Evolutionary conservation across 30 jellyfish, hydroid and myxozoan species (phyloP).

Genomic region (Nemopilema nomurai): DNA sequence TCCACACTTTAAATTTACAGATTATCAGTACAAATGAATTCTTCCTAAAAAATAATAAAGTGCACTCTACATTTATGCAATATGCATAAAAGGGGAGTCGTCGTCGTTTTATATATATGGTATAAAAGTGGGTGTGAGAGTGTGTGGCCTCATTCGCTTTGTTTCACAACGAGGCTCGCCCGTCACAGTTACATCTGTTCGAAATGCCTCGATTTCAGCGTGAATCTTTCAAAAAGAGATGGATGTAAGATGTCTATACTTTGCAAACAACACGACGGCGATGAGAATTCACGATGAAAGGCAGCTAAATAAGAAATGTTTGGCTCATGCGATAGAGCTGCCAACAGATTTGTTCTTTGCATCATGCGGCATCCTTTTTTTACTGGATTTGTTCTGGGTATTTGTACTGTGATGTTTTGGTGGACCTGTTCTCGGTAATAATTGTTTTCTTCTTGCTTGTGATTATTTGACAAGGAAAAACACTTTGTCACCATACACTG

Average conservation of each 20-base stretch:
- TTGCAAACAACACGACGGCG: neutral
- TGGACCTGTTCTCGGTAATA: conserved; percentile 34
- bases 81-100: no score
- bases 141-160: neutral
- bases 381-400: conserved; percentile 28
- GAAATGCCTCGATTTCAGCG: conserved; percentile 11
- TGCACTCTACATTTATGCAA: no score
- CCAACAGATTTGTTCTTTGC: neutral
- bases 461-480: neutral
- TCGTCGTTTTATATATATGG: no score
- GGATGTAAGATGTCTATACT: neutral
- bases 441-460: neutral
- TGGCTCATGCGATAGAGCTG: neutral
- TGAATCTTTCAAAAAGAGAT: neutral
- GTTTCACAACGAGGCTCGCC: neutral
- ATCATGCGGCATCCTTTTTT: conserved; percentile 51
- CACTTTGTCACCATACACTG: neutral
- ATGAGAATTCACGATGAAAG: neutral
- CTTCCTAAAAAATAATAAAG: no score
- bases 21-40: no score
- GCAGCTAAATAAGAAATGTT: neutral
- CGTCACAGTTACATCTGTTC: neutral
- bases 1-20: no score
- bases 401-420: conserved; percentile 24
- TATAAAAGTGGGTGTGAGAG: no score